Evolutionary conservation across 1,140 invertebrate species (phyloP).

Genomic region (Aphaenogaster floridana): DNA sequence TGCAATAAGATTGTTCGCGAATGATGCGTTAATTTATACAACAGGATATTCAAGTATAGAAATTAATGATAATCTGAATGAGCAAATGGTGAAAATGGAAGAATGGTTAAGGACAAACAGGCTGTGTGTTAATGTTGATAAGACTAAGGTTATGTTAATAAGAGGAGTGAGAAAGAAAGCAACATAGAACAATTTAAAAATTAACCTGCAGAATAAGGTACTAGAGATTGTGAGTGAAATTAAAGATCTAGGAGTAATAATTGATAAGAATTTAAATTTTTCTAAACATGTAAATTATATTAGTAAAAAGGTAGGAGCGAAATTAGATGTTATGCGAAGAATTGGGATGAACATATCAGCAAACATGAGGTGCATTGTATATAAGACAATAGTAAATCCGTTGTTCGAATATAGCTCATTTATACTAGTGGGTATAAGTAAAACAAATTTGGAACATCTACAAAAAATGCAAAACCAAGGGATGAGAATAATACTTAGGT

Average conservation of each 20-base stretch:
- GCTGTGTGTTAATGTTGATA: not conserved
- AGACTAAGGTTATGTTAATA: not conserved
- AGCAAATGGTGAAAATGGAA: too few relatives aligned
- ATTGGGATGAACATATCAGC: not conserved
- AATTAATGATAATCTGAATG: too few relatives aligned
- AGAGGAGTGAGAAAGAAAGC: not conserved
- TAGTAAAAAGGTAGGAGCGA: not conserved
- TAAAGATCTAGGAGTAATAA: not conserved
- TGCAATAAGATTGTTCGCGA: too few relatives aligned
- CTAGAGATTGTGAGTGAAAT: not conserved
- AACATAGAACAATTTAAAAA: not conserved
- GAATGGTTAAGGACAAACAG: too few relatives aligned
- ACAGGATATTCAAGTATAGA: too few relatives aligned
- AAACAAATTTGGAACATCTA: not conserved
- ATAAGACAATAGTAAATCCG: not conserved
- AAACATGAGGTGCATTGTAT: not conserved
- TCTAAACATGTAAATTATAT: not conserved
- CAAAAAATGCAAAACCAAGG: slow-evolving; percentile 19
- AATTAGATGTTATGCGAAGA: not conserved
- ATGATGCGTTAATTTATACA: too few relatives aligned
- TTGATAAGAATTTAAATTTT: not conserved
- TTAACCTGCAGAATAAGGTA: not conserved
- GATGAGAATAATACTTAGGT: slow-evolving; percentile 28
- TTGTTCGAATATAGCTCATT: not conserved
- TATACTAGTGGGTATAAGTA: not conserved